Percentiles rank a stretch among this genome's conserved stretches.
Evolutionary conservation across 2,113 vertebrate species (phyloP).

Genomic region (Rhineura floridana): DNA sequence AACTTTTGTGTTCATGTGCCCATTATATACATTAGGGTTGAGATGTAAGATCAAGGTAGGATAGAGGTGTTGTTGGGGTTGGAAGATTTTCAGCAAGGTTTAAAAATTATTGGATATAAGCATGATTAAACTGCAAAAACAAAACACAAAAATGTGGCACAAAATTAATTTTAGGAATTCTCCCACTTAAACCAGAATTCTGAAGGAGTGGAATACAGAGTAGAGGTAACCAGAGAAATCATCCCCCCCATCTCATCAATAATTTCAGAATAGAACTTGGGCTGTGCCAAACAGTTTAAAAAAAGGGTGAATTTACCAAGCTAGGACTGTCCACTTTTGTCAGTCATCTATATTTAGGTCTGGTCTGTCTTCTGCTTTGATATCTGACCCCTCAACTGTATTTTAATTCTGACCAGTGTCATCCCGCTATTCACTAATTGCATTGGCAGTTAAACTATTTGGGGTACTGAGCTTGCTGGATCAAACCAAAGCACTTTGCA

Average conservation of each 20-base stretch:
- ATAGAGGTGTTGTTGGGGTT: too few relatives aligned
- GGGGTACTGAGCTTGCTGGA: neutral
- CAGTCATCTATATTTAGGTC: neutral
- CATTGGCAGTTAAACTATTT: neutral
- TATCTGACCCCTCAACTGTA: neutral
- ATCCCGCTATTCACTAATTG: neutral
- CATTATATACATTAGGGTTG: too few relatives aligned
- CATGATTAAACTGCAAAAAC: neutral
- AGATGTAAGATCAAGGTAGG: too few relatives aligned
- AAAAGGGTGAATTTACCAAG: neutral
- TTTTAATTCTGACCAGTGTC: neutral
- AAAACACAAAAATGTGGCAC: neutral
- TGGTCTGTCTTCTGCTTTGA: neutral
- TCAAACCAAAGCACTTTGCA: neutral
- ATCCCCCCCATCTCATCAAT: neutral
- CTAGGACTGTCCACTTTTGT: neutral
- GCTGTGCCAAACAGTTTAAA: neutral
- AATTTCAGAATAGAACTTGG: neutral
- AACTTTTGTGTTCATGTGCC: too few relatives aligned
- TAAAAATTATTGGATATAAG: neutral
- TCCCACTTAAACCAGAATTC: neutral
- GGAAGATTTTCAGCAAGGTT: too few relatives aligned
- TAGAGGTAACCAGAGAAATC: neutral
- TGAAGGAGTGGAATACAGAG: neutral
- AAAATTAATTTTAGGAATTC: neutral